Percentiles rank a stretch among this genome's conserved stretches.
These are phyloP conservation scores for Parazoanthus darwini DNA, from an alignment of 92 coral and sea anemone species.

Conservation along the genomic window DNA sequence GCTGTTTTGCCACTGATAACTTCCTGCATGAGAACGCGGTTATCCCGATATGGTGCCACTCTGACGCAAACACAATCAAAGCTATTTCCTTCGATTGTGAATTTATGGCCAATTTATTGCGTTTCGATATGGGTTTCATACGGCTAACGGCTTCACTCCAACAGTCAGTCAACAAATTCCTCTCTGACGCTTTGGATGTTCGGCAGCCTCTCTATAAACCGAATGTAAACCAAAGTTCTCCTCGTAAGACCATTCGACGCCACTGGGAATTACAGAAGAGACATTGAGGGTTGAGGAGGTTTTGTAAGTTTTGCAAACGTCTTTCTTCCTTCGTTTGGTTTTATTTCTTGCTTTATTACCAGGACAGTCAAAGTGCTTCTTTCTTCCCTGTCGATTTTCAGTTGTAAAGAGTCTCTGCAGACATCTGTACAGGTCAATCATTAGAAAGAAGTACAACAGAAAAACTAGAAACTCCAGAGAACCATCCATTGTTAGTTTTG, in stretches of 20 bases:
- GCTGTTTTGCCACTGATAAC: too few species aligned
- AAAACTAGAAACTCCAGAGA: constrained; percentile 18
- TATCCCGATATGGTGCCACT: too few species aligned
- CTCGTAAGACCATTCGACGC: neutral
- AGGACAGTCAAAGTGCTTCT: neutral
- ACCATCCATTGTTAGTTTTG: neutral
- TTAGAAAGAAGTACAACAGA: neutral
- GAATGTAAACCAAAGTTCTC: neutral
- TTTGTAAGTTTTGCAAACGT: neutral
- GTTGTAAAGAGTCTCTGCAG: neutral
- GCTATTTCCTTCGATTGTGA: too few species aligned
- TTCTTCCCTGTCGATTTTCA: neutral
- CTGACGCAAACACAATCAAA: too few species aligned
- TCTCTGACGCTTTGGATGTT: constrained; percentile 1
- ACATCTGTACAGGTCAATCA: constrained; percentile 3
- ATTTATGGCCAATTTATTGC: too few species aligned
- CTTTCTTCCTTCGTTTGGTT: neutral
- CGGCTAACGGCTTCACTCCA: too few species aligned
- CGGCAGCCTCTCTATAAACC: neutral
- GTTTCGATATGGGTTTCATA: too few species aligned
- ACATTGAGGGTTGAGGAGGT: neutral
- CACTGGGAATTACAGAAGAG: neutral
- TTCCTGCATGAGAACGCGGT: too few species aligned
- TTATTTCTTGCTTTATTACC: neutral
- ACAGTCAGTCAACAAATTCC: constrained; percentile 12